phyloP scores from a whole-genome alignment of 2,113 vertebrate genomes.

The Phocoena sinus region DNA sequence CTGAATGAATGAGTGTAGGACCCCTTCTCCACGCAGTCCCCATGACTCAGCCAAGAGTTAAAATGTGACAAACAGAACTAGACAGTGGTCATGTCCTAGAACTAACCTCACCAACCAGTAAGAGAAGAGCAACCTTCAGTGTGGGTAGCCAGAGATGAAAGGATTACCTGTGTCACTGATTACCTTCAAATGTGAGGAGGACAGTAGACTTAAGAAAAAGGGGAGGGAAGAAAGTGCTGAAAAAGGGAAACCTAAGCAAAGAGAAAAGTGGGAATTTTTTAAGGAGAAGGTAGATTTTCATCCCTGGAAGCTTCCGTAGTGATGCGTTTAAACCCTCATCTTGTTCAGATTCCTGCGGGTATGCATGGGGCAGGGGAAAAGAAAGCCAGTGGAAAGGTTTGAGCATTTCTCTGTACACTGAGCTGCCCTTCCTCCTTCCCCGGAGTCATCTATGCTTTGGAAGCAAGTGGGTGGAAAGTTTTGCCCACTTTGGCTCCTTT shows the following conservation, averaged over 20 bases:
- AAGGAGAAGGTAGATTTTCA: neutral
- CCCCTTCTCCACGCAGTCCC: fast-evolving
- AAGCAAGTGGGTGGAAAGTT: conserved; percentile 66
- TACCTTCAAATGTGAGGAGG: neutral
- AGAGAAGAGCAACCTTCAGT: neutral
- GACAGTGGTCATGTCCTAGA: neutral
- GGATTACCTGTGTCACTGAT: neutral
- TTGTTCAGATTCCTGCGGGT: neutral
- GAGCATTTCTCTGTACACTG: neutral
- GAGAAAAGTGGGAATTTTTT: neutral
- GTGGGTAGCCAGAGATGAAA: neutral
- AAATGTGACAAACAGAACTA: neutral
- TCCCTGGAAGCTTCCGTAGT: neutral
- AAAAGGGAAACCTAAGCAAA: neutral
- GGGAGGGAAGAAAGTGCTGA: neutral
- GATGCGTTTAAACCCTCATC: neutral
- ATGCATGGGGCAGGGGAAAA: neutral
- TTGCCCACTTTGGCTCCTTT: conserved; percentile 69
- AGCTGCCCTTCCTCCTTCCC: neutral
- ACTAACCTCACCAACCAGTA: neutral
- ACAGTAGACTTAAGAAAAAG: neutral
- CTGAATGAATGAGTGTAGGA: neutral
- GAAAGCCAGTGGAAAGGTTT: conserved; percentile 29
- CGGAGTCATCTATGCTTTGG: neutral
- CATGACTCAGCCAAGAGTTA: neutral